Base-by-base conservation (phyloP, 2,113 vertebrate species). In the Rhegmatorhina hoffmannsi region DNA sequence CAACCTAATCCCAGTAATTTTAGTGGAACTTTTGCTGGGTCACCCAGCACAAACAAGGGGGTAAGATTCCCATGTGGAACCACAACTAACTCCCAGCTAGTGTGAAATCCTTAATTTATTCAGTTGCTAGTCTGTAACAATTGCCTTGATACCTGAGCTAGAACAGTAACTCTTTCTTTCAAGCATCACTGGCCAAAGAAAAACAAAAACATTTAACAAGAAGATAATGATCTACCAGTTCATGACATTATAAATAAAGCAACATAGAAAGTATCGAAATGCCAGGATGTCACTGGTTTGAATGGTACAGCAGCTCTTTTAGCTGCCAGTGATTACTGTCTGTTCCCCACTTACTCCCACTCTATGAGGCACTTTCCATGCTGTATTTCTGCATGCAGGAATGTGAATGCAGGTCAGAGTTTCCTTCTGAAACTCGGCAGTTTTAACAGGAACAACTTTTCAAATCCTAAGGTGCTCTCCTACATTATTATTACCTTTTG, bases 31-130 rank as follows among this genome's bases (percentile, higher is more conserved):
- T 72, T 55, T 76, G 38, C 44, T 34, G 28, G 49, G 31, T 60
- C 43, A 74, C 5, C 23, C 46, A 52, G 43, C 0, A 0, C 17
- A 60, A 60, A 60, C 0, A 1, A 64, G 44, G 18, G n/a, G 17
- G 66, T 14, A 31, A 64, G 13, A 70, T 7, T 31, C 20, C n/a
- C 7, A 40, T 20, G 10, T 17, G 50, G 28, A 52, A 88, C 63
- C 3, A 34, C 36, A 90, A 44, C 7, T 23, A 13, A 10, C 10
- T 80, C 43, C 63, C 46, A 88, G 1, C 20, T 52, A 12, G 20
- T 7, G 13, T 17, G 26, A 86, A 88, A 77, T n/a, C 6, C 15
- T 38, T 23, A 18, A 60, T 63, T 58, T 47, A 44, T 46, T 50
- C 50, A 66, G 7, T 11, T 62, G 46, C 43, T 52, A 19, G 36